phyloP scores from a whole-genome alignment of 2,888 invertebrate genomes.

The Idaea aversata region DNA sequence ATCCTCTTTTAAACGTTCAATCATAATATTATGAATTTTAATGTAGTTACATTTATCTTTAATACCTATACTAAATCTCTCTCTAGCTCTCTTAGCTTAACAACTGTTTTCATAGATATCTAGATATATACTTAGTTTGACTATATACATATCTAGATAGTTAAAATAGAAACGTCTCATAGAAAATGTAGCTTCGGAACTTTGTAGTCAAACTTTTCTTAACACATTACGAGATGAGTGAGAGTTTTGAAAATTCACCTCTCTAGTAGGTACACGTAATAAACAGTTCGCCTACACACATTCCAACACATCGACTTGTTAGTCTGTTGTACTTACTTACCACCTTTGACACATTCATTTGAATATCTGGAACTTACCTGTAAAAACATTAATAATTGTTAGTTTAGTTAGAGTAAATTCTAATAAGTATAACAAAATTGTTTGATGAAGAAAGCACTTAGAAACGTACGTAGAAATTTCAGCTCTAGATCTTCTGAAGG shows the following conservation, averaged over 20 bases:
- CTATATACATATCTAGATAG: background rate
- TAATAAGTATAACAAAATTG: background rate
- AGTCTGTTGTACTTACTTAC: conserved; percentile 20
- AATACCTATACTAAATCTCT: too few species aligned
- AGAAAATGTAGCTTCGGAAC: background rate
- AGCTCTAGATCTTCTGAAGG: too few species aligned
- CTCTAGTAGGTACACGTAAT: conserved; percentile 23
- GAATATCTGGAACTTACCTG: conserved; percentile 44
- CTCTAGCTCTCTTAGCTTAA: too few species aligned
- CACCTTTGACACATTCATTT: conserved; percentile 41
- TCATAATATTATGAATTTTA: background rate
- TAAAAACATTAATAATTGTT: conserved; percentile 30
- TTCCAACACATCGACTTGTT: conserved; percentile 31
- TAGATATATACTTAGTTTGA: background rate
- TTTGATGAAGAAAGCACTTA: background rate
- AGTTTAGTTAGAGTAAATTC: background rate
- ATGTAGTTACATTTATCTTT: background rate
- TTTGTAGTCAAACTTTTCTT: background rate
- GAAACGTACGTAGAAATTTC: background rate
- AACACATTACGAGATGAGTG: background rate
- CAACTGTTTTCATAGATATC: background rate
- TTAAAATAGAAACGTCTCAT: background rate
- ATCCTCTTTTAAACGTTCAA: background rate
- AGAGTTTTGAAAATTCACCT: conserved; percentile 2
- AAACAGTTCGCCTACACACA: conserved; percentile 47